These are phyloP conservation scores for Poecilia latipinna DNA, from an alignment of 2,113 vertebrate species.

Conservation along the genomic window DNA sequence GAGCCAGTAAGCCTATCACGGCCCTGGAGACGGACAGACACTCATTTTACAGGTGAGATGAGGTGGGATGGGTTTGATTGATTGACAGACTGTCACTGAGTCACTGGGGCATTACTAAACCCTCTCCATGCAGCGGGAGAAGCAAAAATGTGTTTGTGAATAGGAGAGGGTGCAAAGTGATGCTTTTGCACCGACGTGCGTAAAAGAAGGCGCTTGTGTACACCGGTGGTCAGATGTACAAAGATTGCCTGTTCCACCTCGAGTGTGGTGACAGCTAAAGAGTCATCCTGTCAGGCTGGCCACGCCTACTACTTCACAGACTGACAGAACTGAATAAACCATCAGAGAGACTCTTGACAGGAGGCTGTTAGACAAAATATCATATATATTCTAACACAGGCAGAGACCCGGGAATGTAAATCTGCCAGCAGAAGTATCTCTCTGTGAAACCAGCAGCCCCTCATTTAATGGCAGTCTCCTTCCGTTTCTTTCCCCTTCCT, in stretches of 20 bases:
- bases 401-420: slow-evolving; percentile 15
- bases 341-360: slow-evolving; percentile 48
- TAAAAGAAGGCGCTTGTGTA: slow-evolving; percentile 31
- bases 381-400: slow-evolving; percentile 26
- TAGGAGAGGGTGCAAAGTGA: slow-evolving; percentile 9
- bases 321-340: slow-evolving; percentile 55
- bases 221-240: slow-evolving; percentile 53
- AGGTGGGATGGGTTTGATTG: slow-evolving; percentile 71
- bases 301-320: slow-evolving; percentile 54
- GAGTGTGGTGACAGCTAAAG: slow-evolving; percentile 70
- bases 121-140: slow-evolving; percentile 39
- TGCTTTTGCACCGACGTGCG: slow-evolving; percentile 30
- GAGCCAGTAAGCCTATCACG: slow-evolving; percentile 77
- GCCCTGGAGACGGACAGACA: slow-evolving; percentile 74
- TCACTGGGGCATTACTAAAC: slow-evolving; percentile 67
- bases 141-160: slow-evolving; percentile 54
- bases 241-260: slow-evolving; percentile 65
- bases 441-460: slow-evolving; percentile 15
- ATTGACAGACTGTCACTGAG: slow-evolving; percentile 75
- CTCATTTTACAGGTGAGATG: slow-evolving; percentile 75
- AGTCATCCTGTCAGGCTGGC: slow-evolving; percentile 61
- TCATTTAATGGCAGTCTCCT: slow-evolving; percentile 1
- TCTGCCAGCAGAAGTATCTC: slow-evolving; percentile 15
- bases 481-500: neutral
- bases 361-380: slow-evolving; percentile 43